phyloP scores from a whole-genome alignment of 2,797 vertebrate species.

The Pteropus rufus region DNA sequence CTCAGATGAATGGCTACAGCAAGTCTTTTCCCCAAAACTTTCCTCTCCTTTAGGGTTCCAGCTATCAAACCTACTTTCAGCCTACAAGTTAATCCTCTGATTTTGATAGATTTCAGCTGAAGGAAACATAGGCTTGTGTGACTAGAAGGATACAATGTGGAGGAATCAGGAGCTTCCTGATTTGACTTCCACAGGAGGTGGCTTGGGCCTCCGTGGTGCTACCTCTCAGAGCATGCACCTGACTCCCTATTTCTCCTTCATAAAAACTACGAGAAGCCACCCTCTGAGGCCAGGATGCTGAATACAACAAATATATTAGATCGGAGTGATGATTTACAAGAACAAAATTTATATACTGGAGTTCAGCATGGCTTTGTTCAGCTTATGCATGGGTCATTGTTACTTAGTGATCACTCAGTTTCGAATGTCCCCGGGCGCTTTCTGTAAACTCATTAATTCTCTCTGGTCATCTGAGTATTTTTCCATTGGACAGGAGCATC shows the following conservation, averaged over 20 bases:
- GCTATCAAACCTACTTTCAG: too few relatives aligned
- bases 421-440: not conserved
- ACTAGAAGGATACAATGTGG: not conserved
- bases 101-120: not conserved
- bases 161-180: not conserved
- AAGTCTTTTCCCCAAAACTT: not conserved
- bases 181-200: not conserved
- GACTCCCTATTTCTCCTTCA: not conserved
- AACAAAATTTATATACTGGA: not conserved
- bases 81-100: not conserved
- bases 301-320: not conserved
- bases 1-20: not conserved
- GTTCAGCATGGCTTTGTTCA: not conserved
- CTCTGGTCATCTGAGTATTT: not conserved
- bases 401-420: not conserved
- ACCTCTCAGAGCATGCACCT: not conserved
- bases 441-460: not conserved
- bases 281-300: not conserved
- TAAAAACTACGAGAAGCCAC: not conserved
- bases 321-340: not conserved
- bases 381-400: not conserved
- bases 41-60: not conserved
- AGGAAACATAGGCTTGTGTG: not conserved
- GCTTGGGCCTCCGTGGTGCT: accelerated
- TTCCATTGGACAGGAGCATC: not conserved